Percentiles rank a stretch among this genome's conserved stretches.
phyloP scores from a whole-genome alignment of 2,888 invertebrate genomes.

The Artemia sinica region DNA sequence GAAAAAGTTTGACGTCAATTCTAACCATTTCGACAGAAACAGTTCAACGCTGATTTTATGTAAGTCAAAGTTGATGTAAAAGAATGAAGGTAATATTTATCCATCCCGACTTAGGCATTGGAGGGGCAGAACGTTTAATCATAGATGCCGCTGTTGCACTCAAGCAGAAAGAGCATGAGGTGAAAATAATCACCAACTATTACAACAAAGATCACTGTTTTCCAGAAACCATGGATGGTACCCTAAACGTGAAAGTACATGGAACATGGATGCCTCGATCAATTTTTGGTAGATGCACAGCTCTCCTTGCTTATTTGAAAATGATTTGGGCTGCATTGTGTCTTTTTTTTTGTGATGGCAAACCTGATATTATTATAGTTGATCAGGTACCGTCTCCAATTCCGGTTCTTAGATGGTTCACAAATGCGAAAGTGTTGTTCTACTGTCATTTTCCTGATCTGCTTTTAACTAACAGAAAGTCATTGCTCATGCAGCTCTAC shows the following conservation, averaged over 20 bases:
- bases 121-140: slow-evolving; percentile 90
- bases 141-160: slow-evolving; percentile 88
- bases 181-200: slow-evolving; percentile 80
- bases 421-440: slow-evolving; percentile 49
- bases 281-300: slow-evolving; percentile 66
- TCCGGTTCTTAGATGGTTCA: slow-evolving; percentile 57
- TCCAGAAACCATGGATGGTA: slow-evolving; percentile 69
- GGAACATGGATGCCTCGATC: slow-evolving; percentile 86
- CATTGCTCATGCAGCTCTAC: slow-evolving; percentile 59
- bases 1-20: no score
- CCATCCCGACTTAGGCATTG: slow-evolving; percentile 96
- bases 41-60: no score
- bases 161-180: slow-evolving; percentile 57
- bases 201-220: slow-evolving; percentile 87
- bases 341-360: slow-evolving; percentile 49
- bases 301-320: slow-evolving; percentile 78
- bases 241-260: slow-evolving; percentile 55
- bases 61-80: neutral
- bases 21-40: no score
- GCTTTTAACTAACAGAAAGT: slow-evolving; percentile 57
- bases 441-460: slow-evolving; percentile 98
- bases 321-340: slow-evolving; percentile 80
- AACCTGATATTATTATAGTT: slow-evolving; percentile 67
- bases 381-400: slow-evolving; percentile 83
- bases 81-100: slow-evolving; percentile 48